Base-by-base conservation (phyloP, 2,113 vertebrate species). In the Lycaon pictus region DNA sequence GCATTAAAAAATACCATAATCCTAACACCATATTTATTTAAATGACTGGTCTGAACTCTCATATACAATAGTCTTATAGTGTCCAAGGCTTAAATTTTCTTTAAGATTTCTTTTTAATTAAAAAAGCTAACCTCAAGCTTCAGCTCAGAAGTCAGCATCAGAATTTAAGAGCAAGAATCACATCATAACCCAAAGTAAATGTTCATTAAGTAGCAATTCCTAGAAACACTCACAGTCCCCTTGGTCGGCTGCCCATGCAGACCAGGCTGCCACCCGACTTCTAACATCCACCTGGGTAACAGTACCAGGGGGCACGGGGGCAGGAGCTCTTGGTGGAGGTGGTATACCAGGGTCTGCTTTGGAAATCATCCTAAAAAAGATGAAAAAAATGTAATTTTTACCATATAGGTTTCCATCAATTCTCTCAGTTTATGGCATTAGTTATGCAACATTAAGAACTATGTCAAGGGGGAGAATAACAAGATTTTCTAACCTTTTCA, bases 211-310 rank as follows among this genome's bases (percentile, higher is more conserved):
- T 17, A 69, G 17, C 25, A 29, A 43, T 72, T 23, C 60, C 37
- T 58, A 15, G 80, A 22, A 87, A 88, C 65, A 99, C 99, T 99
- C 98, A 99, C 99, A 95, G 63, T 99, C 99, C 2, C 99, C 99
- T 92, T 99, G 99, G 97, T 99, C 99, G 12, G 99, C 97, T 3
- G 99, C 99, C 99, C 99, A 99, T 0, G 99, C 99, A 0, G 99
- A 99, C 99, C 99, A 99, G 0, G 99, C 99, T 0, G 99, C 99
- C 92, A 99, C 99, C 0, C 99, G 98, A 96, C 99, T 99, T 98
- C 99, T 99, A 15, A 99, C 98, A 0, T 99, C 99, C 98, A 99
- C 98, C 95, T 99, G 99, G 11, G 98, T 99, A 93, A 99, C n/a
- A 0, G 99, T 98, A 0, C 98, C 98, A 0, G 99, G 99, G 0